These are phyloP conservation scores for Halcyon leucocephala DNA, from an alignment of 2,797 vertebrate genomes.

Conservation along the genomic window DNA sequence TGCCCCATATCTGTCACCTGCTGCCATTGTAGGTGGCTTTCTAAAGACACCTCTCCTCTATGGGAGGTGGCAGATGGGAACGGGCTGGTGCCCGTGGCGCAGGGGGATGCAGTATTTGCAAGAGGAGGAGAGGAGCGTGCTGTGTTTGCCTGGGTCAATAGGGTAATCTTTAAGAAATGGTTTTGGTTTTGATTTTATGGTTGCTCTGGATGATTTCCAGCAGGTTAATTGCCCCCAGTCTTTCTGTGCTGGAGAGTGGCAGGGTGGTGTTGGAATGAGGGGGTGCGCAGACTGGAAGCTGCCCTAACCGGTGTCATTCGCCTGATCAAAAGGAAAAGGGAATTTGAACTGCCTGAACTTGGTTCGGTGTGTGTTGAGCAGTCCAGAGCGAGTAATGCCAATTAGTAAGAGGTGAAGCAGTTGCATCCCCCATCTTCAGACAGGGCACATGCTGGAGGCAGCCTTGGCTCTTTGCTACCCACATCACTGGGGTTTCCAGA, in stretches of 20 bases:
- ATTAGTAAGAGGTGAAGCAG: neutral
- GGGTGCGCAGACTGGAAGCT: fast-evolving
- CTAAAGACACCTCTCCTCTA: neutral
- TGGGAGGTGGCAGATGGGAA: neutral
- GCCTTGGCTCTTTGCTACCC: neutral
- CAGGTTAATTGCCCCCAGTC: constrained; percentile 32
- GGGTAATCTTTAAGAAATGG: neutral
- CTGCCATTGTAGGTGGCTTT: neutral
- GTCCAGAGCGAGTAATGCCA: neutral
- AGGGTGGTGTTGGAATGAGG: neutral
- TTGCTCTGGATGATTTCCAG: neutral
- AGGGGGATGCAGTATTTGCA: neutral
- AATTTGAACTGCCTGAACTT: neutral
- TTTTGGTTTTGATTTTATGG: neutral
- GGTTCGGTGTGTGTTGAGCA: neutral
- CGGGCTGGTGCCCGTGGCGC: neutral
- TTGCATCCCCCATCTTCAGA: neutral
- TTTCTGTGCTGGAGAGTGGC: neutral
- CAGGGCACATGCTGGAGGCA: neutral
- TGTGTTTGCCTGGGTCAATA: neutral
- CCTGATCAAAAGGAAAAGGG: neutral
- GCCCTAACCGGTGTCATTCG: neutral
- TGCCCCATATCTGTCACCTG: fast-evolving
- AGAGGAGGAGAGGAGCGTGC: neutral
- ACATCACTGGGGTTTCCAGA: fast-evolving